A percentile compares a stretch with the other conserved stretches of the same genome.
Conservation (phyloP, 2,888 invertebrate genomes). For the Arctia plantaginis region DNA sequence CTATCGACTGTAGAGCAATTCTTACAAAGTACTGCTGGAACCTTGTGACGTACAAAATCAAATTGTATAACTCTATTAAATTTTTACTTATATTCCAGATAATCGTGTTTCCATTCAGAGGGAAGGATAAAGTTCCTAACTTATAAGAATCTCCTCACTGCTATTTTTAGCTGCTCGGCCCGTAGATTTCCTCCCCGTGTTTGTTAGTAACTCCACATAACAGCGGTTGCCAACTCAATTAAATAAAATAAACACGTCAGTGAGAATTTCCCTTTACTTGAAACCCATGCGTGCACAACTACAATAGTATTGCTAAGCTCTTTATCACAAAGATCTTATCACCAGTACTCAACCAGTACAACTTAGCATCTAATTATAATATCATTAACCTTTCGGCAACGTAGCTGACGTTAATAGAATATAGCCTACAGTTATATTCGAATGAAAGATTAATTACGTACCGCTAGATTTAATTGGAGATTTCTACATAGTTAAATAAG, state of each 20-base stretch:
- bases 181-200: not conserved
- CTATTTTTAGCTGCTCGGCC: not conserved
- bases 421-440: conserved; percentile 28
- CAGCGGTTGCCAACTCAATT: not conserved
- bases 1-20: too few relatives aligned
- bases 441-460: conserved; percentile 37
- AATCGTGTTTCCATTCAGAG: not conserved
- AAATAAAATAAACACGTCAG: not conserved
- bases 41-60: too few relatives aligned
- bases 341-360: conserved; percentile 33
- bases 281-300: conserved; percentile 21
- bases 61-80: not conserved
- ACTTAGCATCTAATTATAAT: conserved; percentile 44
- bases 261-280: conserved; percentile 7
- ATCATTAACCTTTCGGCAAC: conserved; percentile 45
- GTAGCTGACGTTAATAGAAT: conserved; percentile 34
- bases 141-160: not conserved
- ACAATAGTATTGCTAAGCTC: conserved; percentile 29
- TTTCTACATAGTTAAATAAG: conserved; percentile 15
- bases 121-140: not conserved
- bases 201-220: not conserved
- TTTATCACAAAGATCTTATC: conserved; percentile 38
- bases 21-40: too few relatives aligned
- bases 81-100: not conserved
- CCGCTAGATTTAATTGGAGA: conserved; percentile 35